Base-by-base conservation (phyloP, 2,797 vertebrate genomes). In the Loris lydekkerianus region DNA sequence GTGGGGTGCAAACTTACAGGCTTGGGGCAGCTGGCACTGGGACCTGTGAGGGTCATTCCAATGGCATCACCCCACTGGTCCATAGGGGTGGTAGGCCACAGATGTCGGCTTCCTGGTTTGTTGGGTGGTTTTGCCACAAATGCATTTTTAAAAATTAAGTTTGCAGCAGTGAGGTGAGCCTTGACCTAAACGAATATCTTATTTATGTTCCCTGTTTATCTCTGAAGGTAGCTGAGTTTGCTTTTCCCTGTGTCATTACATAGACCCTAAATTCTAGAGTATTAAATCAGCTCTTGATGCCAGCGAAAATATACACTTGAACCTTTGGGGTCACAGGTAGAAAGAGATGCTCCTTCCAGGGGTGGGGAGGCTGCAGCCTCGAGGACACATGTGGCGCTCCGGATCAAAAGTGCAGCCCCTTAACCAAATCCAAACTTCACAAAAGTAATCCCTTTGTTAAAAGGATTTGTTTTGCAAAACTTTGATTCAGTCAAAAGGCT, bases 1-100 rank as follows among this genome's bases (percentile, higher is more conserved):
- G 4, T 29, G 58, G 6, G 72, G 11, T 23, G n/a, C 46, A 20
- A 1, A 0, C 20, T 53, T 13, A 34, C 4, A 1, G n/a, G 15
- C 27, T 78, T 14, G 7, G 3, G 82, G 75, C 6, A 2, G 1
- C 75, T 31, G 29, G 18, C 25, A 13, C 40, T 13, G 37, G 23
- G 31, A 40, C 23, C 9, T 3, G 0, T 0, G 2, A 46, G 21
- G 25, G 65, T 58, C 77, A 37, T 40, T 63, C 43, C 49, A 2
- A 31, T 23, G 58, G 77, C 15, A 72, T 21, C 61, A 72, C 17
- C 53, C 43, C 17, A 58, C 3, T 29, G 21, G 29, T 27, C 84
- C 67, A 15, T 2, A 49, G 63, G 17, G 90, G 43, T 34, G 7
- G 69, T 27, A 34, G 34, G 34, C 34, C 18, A 25, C 1, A 1